Percentiles rank a stretch among this genome's conserved stretches.
phyloP scores from a whole-genome alignment of 1,140 invertebrate genomes.

The Drosophila obscura region DNA sequence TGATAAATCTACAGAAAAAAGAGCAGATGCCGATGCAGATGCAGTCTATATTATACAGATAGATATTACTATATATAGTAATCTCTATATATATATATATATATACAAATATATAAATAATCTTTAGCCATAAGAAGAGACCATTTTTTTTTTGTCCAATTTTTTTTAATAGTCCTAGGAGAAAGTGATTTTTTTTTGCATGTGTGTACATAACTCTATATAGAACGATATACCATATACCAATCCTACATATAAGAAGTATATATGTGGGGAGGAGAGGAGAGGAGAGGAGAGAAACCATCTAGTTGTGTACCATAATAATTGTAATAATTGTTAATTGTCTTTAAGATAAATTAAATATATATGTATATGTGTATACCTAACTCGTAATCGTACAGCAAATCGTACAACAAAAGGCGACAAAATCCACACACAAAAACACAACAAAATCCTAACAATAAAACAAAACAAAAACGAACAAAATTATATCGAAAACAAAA shows the following conservation, averaged over 20 bases:
- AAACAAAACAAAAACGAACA: slow-evolving; percentile 51
- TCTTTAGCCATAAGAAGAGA: slow-evolving; percentile 30
- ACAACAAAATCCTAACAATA: slow-evolving; percentile 51
- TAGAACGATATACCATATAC: slow-evolving; percentile 34
- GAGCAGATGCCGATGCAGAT: slow-evolving; percentile 21
- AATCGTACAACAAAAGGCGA: slow-evolving; percentile 37
- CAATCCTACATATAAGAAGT: slow-evolving; percentile 31
- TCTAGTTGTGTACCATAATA: slow-evolving; percentile 64
- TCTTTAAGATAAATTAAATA: slow-evolving; percentile 78
- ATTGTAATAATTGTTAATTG: slow-evolving; percentile 76
- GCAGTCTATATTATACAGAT: too few relatives aligned
- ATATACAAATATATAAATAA: slow-evolving; percentile 21
- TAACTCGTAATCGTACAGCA: slow-evolving; percentile 1
- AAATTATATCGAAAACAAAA: slow-evolving; percentile 55
- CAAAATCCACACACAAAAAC: slow-evolving; percentile 31
- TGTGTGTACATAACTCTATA: slow-evolving; percentile 64
- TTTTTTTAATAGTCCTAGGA: slow-evolving; percentile 28
- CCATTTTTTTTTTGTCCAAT: slow-evolving; percentile 34
- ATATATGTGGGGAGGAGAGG: neutral
- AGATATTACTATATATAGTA: slow-evolving; percentile 17
- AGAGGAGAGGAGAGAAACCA: slow-evolving; percentile 14
- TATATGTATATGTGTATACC: slow-evolving; percentile 33
- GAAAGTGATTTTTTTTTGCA: slow-evolving; percentile 61
- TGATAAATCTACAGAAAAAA: slow-evolving; percentile 36
- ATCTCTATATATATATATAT: slow-evolving; percentile 11